Evolutionary conservation across 2,797 vertebrate genomes (phyloP).

Genomic region (Tangara arthus): DNA sequence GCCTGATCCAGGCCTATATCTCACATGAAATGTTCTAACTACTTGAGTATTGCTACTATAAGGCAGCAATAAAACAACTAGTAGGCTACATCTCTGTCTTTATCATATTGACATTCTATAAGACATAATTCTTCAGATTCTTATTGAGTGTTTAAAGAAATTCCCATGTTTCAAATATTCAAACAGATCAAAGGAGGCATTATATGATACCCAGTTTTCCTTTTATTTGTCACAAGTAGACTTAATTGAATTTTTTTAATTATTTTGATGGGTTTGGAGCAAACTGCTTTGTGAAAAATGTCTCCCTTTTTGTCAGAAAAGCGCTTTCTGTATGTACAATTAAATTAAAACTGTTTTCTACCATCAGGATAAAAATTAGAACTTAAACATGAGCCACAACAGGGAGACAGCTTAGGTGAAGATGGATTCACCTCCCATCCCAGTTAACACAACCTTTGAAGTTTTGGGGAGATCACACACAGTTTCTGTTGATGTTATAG

Average conservation of each 20-base stretch:
- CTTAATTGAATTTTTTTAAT: not conserved
- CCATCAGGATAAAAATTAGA: not conserved
- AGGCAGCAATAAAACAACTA: not conserved
- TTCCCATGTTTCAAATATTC: not conserved
- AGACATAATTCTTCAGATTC: not conserved
- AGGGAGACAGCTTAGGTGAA: not conserved
- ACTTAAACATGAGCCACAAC: not conserved
- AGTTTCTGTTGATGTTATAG: not conserved
- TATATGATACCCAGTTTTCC: not conserved
- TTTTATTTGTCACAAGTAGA: not conserved
- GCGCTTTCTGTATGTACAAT: not conserved
- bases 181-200: not conserved
- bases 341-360: not conserved
- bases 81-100: not conserved
- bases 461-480: not conserved
- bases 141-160: not conserved
- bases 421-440: not conserved
- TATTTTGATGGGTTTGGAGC: not conserved
- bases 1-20: not conserved
- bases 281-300: not conserved
- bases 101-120: not conserved
- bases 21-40: accelerated
- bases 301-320: not conserved
- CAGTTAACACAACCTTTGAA: not conserved
- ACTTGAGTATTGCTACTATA: not conserved